Base-by-base conservation (phyloP, 2,888 invertebrate species). In the Dynastes hyllus region DNA sequence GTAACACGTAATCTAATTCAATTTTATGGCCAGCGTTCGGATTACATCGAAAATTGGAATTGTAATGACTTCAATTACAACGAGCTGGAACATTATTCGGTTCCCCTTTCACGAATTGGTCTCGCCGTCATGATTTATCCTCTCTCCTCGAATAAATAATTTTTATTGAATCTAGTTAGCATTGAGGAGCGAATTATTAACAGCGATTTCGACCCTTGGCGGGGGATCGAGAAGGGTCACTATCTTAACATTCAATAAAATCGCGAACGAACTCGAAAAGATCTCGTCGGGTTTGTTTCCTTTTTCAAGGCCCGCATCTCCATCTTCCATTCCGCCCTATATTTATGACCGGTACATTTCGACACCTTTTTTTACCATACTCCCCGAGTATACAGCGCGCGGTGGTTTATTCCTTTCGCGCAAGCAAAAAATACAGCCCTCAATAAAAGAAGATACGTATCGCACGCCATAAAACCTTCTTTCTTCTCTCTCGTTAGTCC, bases 11-110 rank as follows among this genome's bases (percentile, higher is more conserved):
- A 70, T 70, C 78, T 78, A 78, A 78, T 78, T 78, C 58, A 78
- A 78, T 78, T 78, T 78, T 78, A 70, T 58, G 78, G 70, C 78
- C 22, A 50, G 63, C 45, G n/a, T 58, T 50, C 29, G 58, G 78
- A 78, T 78, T 69, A 69, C 69, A 40, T 55, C 45, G 70, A 63
- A 63, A 78, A 78, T 78, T 78, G 58, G 78, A 78, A 70, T 58
- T 58, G 78, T 78, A 70, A 78, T 63, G 70, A 78, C 70, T 78
- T 58, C 69, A 78, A 78, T 78, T 78, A 78, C 77, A 63, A 50
- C 37, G 16, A 22, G 55, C 45, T 37, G 8, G 55, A 58, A 58
- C 55, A 16, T 58, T 58, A 58, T 58, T 58, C 55, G 22, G 22
- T 53, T n/a, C n/a, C 3, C 53, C 16, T 9, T 45, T 63, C 40